Evolutionary conservation across 2,888 invertebrate species (phyloP).

Genomic region (Torymus texanus): DNA sequence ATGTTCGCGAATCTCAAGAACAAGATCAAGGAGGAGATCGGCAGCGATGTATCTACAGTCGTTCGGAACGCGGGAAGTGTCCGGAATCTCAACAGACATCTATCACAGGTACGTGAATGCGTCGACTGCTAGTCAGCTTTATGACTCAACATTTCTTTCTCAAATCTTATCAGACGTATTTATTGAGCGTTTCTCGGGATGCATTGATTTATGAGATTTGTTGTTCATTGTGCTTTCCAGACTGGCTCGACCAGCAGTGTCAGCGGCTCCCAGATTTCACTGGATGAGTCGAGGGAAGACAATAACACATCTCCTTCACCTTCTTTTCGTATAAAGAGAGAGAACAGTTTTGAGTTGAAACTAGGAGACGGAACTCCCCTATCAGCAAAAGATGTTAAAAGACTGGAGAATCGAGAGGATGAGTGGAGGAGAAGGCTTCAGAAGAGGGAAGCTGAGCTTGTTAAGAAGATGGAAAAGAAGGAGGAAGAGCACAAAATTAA

Average conservation of each 20-base stretch:
- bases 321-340: conserved; percentile 65
- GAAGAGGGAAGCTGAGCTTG: conserved; percentile 79
- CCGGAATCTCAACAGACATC: conserved; percentile 69
- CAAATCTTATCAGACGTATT: neutral
- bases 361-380: conserved; percentile 71
- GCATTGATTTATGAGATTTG: too few species aligned
- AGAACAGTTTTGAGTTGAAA: conserved; percentile 74
- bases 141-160: conserved; percentile 12
- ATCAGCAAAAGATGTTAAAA: conserved; percentile 70
- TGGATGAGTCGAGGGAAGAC: conserved; percentile 71
- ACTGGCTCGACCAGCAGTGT: conserved; percentile 73
- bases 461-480: conserved; percentile 75
- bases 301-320: conserved; percentile 65
- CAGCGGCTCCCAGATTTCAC: conserved; percentile 72
- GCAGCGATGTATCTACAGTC: conserved; percentile 82
- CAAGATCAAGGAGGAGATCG: conserved; percentile 92
- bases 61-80: conserved; percentile 70
- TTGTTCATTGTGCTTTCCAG: conserved; percentile 59
- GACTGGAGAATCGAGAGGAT: conserved; percentile 70
- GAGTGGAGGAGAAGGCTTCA: conserved; percentile 72
- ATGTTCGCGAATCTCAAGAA: conserved; percentile 94
- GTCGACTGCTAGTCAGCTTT: neutral
- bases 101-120: conserved; percentile 68
- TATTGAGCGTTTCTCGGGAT: neutral
- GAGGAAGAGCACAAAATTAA: conserved; percentile 74